Percentiles rank a stretch among this genome's conserved stretches.
These are phyloP conservation scores for Tetramorium parvispinum DNA, from an alignment of 1,140 invertebrate genomes.

Conservation along the genomic window DNA sequence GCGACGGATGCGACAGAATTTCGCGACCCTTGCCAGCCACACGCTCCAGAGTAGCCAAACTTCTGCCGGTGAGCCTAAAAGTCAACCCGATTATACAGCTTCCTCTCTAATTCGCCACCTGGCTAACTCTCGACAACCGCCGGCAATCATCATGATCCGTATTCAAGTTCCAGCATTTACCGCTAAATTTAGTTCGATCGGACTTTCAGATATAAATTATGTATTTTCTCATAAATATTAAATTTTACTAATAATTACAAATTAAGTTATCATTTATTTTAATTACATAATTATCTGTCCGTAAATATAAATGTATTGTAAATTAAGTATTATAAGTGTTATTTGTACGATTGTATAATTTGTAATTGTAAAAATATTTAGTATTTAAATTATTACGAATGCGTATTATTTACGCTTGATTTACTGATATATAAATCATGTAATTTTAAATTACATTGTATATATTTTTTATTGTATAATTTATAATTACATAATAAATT, in stretches of 20 bases:
- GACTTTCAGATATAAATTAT: slow-evolving; percentile 5
- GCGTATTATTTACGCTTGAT: slow-evolving; percentile 3
- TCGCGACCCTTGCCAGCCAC: slow-evolving; percentile 38
- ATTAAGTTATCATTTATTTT: background rate
- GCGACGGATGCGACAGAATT: slow-evolving; percentile 28
- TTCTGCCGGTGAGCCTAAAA: slow-evolving; percentile 20
- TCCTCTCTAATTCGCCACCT: slow-evolving; percentile 48
- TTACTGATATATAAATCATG: background rate
- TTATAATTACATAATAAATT: background rate
- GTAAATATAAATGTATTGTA: background rate
- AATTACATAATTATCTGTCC: background rate
- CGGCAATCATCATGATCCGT: background rate
- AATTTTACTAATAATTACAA: background rate
- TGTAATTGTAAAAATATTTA: background rate
- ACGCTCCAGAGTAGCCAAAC: slow-evolving; percentile 14
- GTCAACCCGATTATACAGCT: slow-evolving; percentile 27
- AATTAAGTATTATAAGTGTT: background rate
- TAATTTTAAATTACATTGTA: background rate
- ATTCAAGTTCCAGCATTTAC: slow-evolving; percentile 17
- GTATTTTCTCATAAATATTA: background rate
- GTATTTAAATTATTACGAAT: background rate
- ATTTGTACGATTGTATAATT: background rate
- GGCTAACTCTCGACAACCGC: slow-evolving; percentile 10
- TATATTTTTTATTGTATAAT: background rate
- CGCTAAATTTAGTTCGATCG: background rate